Evolutionary conservation across 2,113 vertebrate species (phyloP), one percentile per base, ranked within the genome.

Genomic region (Sorex araneus): DNA sequence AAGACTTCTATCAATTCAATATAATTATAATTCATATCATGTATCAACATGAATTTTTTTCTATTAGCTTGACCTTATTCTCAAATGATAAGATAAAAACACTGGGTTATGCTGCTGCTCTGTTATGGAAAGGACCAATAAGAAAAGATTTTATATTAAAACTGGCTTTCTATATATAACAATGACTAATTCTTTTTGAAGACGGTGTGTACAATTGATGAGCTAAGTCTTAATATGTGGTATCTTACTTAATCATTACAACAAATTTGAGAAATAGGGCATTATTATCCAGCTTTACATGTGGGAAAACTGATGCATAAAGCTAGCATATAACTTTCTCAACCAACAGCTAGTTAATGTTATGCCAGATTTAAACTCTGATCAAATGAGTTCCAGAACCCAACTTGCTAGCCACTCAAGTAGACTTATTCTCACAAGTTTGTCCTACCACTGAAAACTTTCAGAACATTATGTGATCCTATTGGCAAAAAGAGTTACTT

Each of bases 1-100:
- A n/a, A 63, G 0, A 1, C 43, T 83, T 94, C 45, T 63, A 92
- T 86, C 60, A 92, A 63, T 91, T 89, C 43, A 86, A 94, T 80
- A 32, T 73, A 87, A 70, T 54, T 95, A 71, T 57, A 92, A 32
- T 18, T 23, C 4, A 63, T 8, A 60, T 66, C 36, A 76, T 63
- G 27, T 66, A 88, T 43, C 34, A 60, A 85, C 92, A 77, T 75
- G 28, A 32, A 32, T 81, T 67, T 34, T 82, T 76, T 75, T 86
- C 40, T 83, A 32, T 76, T 87, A 86, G 15, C 19, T 60, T 88
- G 23, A 16, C 28, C 91, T 45, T 50, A 92, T 87, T 54, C 32
- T 87, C 73, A 75, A 27, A 6, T 74, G 69, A 50, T 27, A 89
- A 80, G 9, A 75, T 34, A n/a, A 89, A 91, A 87, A 86, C 67